These are phyloP conservation scores for Eleginops maclovinus DNA, from an alignment of 2,113 vertebrate genomes.

Conservation along the genomic window DNA sequence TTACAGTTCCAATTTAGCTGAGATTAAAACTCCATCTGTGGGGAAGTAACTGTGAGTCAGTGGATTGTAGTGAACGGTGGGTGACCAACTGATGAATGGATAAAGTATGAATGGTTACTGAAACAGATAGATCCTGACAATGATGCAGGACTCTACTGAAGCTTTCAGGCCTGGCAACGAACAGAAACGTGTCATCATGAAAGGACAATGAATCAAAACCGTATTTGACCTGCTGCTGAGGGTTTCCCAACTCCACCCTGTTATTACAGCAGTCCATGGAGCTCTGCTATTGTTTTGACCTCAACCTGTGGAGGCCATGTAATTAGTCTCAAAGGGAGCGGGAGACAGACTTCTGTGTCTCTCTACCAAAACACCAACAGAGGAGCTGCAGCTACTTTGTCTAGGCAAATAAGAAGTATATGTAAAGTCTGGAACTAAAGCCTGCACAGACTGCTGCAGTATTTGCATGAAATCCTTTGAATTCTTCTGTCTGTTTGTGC, in stretches of 20 bases:
- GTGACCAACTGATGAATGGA: background rate
- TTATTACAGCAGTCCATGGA: background rate
- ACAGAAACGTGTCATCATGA: background rate
- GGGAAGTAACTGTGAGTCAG: background rate
- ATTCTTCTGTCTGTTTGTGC: background rate
- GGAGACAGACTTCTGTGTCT: constrained; percentile 1
- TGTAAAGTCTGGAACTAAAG: background rate
- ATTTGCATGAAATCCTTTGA: background rate
- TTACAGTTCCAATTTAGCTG: background rate
- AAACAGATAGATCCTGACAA: background rate
- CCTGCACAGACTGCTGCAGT: constrained; percentile 1
- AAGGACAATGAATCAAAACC: background rate
- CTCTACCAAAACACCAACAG: constrained; percentile 2
- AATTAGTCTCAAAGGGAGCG: background rate
- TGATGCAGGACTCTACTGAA: background rate
- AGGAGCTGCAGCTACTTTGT: constrained; percentile 5
- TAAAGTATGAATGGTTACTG: background rate
- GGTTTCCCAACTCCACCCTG: background rate
- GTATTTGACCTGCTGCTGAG: background rate
- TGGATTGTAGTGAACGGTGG: background rate
- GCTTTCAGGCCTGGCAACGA: background rate
- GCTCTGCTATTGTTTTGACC: background rate
- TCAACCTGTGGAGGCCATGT: background rate
- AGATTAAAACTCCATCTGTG: background rate
- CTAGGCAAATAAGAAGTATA: constrained; percentile 33